Conservation (phyloP, 1,140 invertebrate genomes). For the Hyles euphorbiae region DNA sequence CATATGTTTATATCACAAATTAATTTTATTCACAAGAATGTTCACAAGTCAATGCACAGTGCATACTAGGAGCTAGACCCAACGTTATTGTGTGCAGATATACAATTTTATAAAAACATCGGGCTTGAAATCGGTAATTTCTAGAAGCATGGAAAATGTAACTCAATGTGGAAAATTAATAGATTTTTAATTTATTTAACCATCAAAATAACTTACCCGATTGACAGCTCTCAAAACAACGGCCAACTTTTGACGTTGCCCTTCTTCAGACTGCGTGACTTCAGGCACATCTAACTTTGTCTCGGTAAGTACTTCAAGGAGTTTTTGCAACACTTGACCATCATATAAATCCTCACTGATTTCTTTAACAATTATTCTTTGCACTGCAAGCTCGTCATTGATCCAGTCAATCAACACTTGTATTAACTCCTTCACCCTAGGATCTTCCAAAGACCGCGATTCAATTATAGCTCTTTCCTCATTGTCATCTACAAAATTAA, state of each 20-base stretch:
- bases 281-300: slow-evolving; percentile 97
- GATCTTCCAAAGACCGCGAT: slow-evolving; percentile 89
- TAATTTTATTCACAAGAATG: neutral
- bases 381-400: slow-evolving; percentile 97
- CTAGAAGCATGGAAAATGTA: too few relatives aligned
- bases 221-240: slow-evolving; percentile 93
- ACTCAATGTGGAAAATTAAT: too few relatives aligned
- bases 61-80: too few relatives aligned
- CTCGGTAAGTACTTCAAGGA: slow-evolving; percentile 94
- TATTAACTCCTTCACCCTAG: slow-evolving; percentile 91
- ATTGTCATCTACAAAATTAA: slow-evolving; percentile 86
- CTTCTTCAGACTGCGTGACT: slow-evolving; percentile 98
- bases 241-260: slow-evolving; percentile 95
- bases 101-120: too few relatives aligned
- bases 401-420: slow-evolving; percentile 97
- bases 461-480: slow-evolving; percentile 98
- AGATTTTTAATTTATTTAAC: too few relatives aligned
- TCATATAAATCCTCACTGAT: slow-evolving; percentile 99
- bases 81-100: too few relatives aligned
- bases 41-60: too few relatives aligned
- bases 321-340: slow-evolving; percentile 97
- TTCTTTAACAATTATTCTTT: slow-evolving; percentile 98
- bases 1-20: neutral
- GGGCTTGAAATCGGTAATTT: too few relatives aligned
- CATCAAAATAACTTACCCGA: slow-evolving; percentile 64